These are phyloP conservation scores for Atractosteus spatula DNA, from an alignment of 2,113 vertebrate genomes.

Conservation along the genomic window DNA sequence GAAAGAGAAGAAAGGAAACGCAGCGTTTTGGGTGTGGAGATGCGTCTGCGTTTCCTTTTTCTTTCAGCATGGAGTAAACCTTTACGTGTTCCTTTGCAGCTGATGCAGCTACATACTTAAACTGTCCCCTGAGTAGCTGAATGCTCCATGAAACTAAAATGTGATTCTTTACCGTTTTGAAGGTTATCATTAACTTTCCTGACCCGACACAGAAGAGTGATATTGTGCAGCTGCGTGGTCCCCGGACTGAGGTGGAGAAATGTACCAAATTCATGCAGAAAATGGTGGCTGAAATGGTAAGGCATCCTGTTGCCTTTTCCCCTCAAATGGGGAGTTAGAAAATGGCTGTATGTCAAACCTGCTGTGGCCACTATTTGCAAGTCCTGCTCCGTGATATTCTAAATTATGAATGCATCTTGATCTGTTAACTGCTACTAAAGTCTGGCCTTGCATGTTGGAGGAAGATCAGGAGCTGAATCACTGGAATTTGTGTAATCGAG, in stretches of 20 bases:
- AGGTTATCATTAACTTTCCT: constrained; percentile 99
- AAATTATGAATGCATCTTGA: too few relatives aligned
- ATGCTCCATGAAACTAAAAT: too few relatives aligned
- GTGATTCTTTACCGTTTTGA: constrained; percentile 5
- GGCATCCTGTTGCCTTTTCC: background rate
- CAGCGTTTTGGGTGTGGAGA: too few relatives aligned
- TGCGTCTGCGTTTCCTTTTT: background rate
- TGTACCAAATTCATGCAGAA: constrained; percentile 96
- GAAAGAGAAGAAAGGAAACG: too few relatives aligned
- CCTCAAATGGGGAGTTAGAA: background rate
- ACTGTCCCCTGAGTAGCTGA: too few relatives aligned
- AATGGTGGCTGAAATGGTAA: constrained; percentile 95
- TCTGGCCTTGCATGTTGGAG: background rate
- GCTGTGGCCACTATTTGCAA: too few relatives aligned
- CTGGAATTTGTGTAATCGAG: background rate
- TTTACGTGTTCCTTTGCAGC: too few relatives aligned
- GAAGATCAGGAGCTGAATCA: background rate
- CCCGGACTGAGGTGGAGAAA: constrained; percentile 94
- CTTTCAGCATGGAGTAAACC: too few relatives aligned
- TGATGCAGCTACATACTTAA: too few relatives aligned
- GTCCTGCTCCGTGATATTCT: too few relatives aligned
- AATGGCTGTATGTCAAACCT: background rate
- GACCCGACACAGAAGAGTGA: constrained; percentile 94
- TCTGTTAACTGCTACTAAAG: too few relatives aligned
- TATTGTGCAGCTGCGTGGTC: constrained; percentile 93